phyloP scores from a whole-genome alignment of 2,797 vertebrate species.

The Pseudochromis fuscus region DNA sequence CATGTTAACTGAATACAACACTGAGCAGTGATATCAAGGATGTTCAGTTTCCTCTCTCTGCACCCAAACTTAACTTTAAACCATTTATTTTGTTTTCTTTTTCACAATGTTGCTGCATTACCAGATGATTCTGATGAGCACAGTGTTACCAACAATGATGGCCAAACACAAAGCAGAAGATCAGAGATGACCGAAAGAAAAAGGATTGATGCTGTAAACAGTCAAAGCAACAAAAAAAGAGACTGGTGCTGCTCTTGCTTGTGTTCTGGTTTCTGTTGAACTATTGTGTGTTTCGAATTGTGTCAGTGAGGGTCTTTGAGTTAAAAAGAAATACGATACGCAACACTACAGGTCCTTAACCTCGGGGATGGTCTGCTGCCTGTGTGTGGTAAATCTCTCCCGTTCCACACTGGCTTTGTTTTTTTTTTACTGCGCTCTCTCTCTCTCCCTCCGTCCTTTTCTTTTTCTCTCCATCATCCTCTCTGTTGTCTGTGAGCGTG shows the following conservation, averaged over 20 bases:
- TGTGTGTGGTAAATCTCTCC: constrained; percentile 82
- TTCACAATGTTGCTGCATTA: not conserved
- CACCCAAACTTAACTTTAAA: not conserved
- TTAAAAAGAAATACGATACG: constrained; percentile 72
- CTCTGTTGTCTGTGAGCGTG: constrained; percentile 77
- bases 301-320: constrained; percentile 54
- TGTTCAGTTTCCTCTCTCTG: no score
- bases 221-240: not conserved
- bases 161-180: not conserved
- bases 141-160: not conserved
- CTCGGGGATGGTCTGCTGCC: constrained; percentile 70
- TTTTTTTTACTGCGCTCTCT: constrained; percentile 64
- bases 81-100: not conserved
- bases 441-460: constrained; percentile 69
- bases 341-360: constrained; percentile 74
- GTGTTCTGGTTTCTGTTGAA: constrained; percentile 46
- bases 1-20: not conserved
- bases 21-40: no score
- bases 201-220: not conserved
- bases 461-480: constrained; percentile 75
- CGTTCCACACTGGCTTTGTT: constrained; percentile 69
- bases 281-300: constrained; percentile 47
- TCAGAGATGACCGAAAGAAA: no score
- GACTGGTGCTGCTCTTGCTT: constrained; percentile 1
- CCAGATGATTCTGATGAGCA: not conserved